Conservation (phyloP, 2,888 invertebrate species). For the Schrankia costaestrigalis region DNA sequence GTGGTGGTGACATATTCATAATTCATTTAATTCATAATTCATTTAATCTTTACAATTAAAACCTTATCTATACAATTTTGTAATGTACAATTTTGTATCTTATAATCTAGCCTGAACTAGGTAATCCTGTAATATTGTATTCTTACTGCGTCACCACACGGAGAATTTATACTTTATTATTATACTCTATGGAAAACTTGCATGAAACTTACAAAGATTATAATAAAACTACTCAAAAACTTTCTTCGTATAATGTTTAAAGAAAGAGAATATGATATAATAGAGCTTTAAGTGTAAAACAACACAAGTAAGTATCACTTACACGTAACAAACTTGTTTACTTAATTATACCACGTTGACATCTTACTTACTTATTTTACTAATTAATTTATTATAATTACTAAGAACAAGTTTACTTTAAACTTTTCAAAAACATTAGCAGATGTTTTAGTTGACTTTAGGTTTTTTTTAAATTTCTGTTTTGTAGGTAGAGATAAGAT, state of each 20-base stretch:
- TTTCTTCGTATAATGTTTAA: conserved; percentile 10
- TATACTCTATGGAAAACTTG: conserved; percentile 1
- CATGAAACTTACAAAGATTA: conserved; percentile 4
- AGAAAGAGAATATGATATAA: conserved; percentile 20
- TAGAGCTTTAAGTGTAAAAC: conserved; percentile 31
- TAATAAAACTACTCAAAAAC: conserved; percentile 13
- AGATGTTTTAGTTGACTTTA: conserved; percentile 16
- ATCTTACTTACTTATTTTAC: conserved; percentile 44
- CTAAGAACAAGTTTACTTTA: conserved; percentile 37
- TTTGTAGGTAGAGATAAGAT: too few relatives aligned
- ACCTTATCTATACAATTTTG: too few relatives aligned
- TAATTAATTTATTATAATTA: conserved; percentile 50
- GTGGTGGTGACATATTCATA: too few relatives aligned
- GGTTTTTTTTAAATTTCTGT: too few relatives aligned
- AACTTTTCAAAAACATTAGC: conserved; percentile 27
- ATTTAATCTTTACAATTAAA: too few relatives aligned
- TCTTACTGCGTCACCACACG: too few relatives aligned
- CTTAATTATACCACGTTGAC: conserved; percentile 54
- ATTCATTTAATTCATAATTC: too few relatives aligned
- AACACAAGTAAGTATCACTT: conserved; percentile 1
- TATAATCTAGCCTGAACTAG: too few relatives aligned
- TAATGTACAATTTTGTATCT: too few relatives aligned
- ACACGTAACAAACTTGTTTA: conserved; percentile 49
- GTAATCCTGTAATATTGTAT: too few relatives aligned
- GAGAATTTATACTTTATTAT: too few relatives aligned